phyloP scores from a whole-genome alignment of 2,888 invertebrate genomes.

The Lepidochrysops patricia region DNA sequence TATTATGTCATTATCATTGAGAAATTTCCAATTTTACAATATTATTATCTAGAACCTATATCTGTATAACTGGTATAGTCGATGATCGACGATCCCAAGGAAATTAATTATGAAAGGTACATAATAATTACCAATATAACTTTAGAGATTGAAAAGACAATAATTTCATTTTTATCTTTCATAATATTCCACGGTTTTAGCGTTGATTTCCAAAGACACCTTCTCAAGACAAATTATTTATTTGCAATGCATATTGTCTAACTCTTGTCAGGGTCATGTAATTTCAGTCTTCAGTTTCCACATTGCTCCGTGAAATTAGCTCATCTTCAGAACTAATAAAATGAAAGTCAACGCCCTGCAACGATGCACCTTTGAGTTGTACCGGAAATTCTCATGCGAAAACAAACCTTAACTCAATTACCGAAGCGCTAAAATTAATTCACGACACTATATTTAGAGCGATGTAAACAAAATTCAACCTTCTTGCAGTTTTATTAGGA shows the following conservation, averaged over 20 bases:
- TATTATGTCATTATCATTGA: too few relatives aligned
- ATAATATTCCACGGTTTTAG: too few relatives aligned
- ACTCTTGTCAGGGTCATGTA: background rate
- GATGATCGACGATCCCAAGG: too few relatives aligned
- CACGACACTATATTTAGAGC: background rate
- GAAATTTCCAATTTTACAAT: too few relatives aligned
- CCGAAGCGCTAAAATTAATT: constrained; percentile 16
- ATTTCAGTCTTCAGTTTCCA: background rate
- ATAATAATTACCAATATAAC: too few relatives aligned
- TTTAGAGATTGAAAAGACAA: too few relatives aligned
- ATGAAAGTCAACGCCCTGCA: constrained; percentile 24
- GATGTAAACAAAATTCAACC: constrained; percentile 21
- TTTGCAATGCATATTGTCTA: background rate
- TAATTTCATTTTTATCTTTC: too few relatives aligned
- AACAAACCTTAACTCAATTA: constrained; percentile 12
- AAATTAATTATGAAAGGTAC: too few relatives aligned
- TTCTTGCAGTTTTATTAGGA: constrained; percentile 18
- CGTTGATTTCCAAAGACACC: background rate
- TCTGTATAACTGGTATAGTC: too few relatives aligned
- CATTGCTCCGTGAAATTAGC: background rate
- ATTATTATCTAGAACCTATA: too few relatives aligned
- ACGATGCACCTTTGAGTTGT: constrained; percentile 20
- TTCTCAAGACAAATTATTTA: background rate
- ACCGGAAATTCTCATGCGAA: constrained; percentile 15
- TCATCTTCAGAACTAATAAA: constrained; percentile 20